A percentile compares a stretch with the other conserved stretches of the same genome.
These are phyloP conservation scores for Bathynomus jamesi DNA, from an alignment of 1,140 invertebrate species.

Conservation along the genomic window DNA sequence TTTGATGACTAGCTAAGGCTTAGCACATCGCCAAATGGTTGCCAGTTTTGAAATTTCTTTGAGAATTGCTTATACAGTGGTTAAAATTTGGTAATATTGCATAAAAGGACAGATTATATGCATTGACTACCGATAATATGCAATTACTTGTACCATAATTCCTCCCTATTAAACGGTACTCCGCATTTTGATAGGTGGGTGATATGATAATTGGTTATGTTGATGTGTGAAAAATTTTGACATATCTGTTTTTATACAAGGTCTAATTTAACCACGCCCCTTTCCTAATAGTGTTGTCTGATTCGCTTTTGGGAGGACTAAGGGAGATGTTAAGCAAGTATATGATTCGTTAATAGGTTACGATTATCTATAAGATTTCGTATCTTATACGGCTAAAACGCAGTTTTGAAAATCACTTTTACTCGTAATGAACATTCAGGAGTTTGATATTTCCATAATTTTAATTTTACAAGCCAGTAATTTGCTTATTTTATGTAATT, in stretches of 20 bases:
- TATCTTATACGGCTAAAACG: too few species aligned
- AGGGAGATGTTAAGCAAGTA: background rate
- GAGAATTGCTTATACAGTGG: background rate
- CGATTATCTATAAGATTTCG: background rate
- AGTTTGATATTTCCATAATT: too few species aligned
- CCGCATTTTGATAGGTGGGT: background rate
- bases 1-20: background rate
- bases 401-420: too few species aligned
- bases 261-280: background rate
- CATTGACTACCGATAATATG: background rate
- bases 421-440: too few species aligned
- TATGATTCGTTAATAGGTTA: background rate
- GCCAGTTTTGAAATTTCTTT: background rate
- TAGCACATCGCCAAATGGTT: background rate
- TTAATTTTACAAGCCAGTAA: too few species aligned
- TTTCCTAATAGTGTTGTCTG: background rate
- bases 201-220: background rate
- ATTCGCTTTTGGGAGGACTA: background rate
- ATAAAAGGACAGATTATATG: background rate
- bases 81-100: too few species aligned
- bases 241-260: background rate
- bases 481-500: too few species aligned
- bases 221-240: conserved; percentile 1
- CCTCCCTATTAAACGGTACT: background rate
- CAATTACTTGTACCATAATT: background rate